Evolutionary conservation across 2,888 invertebrate genomes (phyloP).

Genomic region (Ichneumon xanthorius): DNA sequence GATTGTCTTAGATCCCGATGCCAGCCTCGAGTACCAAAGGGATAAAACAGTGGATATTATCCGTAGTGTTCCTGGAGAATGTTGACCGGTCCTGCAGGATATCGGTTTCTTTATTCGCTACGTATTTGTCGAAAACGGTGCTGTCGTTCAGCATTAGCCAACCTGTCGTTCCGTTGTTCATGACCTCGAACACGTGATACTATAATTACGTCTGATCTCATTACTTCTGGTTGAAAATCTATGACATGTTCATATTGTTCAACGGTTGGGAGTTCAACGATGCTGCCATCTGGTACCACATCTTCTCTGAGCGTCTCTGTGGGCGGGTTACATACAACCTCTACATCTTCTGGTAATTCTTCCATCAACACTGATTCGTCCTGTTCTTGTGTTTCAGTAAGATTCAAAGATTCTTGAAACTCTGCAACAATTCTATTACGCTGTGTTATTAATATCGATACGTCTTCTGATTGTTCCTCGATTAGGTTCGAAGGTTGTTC

Average conservation of each 20-base stretch:
- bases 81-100: background rate
- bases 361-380: too few relatives aligned
- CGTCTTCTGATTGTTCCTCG: background rate
- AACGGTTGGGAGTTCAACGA: background rate
- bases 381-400: too few relatives aligned
- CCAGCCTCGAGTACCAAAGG: conserved; percentile 62
- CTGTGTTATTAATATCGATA: background rate
- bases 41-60: conserved; percentile 69
- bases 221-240: background rate
- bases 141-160: background rate
- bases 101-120: background rate
- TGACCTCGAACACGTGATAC: too few relatives aligned
- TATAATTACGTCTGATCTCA: background rate
- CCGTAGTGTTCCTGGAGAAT: conserved; percentile 50
- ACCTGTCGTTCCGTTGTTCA: conserved; percentile 14
- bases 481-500: background rate
- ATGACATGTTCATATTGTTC: background rate
- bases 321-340: too few relatives aligned
- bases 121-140: background rate
- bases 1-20: conserved; percentile 22
- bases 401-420: too few relatives aligned
- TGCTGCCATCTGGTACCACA: background rate
- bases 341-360: too few relatives aligned
- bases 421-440: background rate
- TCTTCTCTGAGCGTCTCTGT: background rate